A percentile compares a stretch with the other conserved stretches of the same genome.
Evolutionary conservation across 2,797 vertebrate genomes (phyloP).

Genomic region (Acrossocheilus fasciatus): DNA sequence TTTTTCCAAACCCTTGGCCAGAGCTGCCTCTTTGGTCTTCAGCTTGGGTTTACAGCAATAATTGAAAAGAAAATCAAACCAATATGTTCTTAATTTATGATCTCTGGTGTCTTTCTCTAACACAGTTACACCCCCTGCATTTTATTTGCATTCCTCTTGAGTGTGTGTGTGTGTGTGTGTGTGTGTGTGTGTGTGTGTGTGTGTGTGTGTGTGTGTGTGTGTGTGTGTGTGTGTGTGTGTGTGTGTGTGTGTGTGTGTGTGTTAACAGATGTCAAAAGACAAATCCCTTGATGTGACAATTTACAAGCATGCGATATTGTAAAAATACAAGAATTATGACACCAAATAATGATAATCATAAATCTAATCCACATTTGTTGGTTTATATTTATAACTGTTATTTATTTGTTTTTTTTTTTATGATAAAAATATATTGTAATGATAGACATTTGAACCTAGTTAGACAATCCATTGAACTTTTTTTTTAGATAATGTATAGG

Average conservation of each 20-base stretch:
- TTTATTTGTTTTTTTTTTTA: neutral
- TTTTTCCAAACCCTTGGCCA: conserved; percentile 72
- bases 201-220: neutral
- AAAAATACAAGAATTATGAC: neutral
- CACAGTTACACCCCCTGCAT: conserved; percentile 30
- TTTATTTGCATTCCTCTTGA: conserved; percentile 20
- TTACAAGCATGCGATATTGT: neutral
- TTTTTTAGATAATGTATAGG: neutral
- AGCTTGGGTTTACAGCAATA: conserved; percentile 57
- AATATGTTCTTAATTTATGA: conserved; percentile 62
- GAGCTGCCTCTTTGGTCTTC: conserved; percentile 65
- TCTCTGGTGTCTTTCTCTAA: conserved; percentile 57
- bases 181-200: neutral
- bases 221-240: neutral
- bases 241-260: neutral
- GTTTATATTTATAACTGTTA: neutral
- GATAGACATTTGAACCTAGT: neutral
- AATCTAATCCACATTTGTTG: neutral
- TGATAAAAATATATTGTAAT: neutral
- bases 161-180: neutral
- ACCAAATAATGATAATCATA: neutral
- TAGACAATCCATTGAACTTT: neutral
- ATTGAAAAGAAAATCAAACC: conserved; percentile 64
- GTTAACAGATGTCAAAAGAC: conserved; percentile 45
- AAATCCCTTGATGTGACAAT: neutral